Conservation (phyloP, 2,797 vertebrate species). For the Antennarius maculatus region DNA sequence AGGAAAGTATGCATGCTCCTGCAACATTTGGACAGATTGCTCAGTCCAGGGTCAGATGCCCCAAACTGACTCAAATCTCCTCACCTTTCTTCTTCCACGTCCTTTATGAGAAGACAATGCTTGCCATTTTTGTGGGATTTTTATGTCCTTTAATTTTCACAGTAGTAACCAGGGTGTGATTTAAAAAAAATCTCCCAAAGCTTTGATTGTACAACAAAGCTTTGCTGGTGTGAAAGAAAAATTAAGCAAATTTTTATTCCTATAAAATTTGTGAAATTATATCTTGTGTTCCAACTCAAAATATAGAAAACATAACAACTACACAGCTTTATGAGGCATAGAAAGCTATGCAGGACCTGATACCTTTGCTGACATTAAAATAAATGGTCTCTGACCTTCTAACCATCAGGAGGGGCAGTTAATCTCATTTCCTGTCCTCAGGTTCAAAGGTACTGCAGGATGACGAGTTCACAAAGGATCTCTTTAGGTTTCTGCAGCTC, state of each 20-base stretch:
- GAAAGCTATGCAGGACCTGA: conserved; percentile 49
- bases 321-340: conserved; percentile 56
- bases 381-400: conserved; percentile 34
- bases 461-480: conserved; percentile 96
- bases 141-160: conserved; percentile 42
- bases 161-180: conserved; percentile 66
- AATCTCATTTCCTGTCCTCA: conserved; percentile 72
- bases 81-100: conserved; percentile 21
- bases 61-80: conserved; percentile 57
- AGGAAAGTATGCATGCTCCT: conserved; percentile 80
- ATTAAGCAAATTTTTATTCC: conserved; percentile 61
- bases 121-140: conserved; percentile 69
- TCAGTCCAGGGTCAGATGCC: conserved; percentile 52
- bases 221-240: conserved; percentile 64
- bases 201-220: conserved; percentile 71
- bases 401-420: conserved; percentile 15
- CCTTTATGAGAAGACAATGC: conserved; percentile 63
- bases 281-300: conserved; percentile 33
- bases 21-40: conserved; percentile 60
- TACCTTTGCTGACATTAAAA: conserved; percentile 52
- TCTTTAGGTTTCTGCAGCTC: conserved; percentile 97
- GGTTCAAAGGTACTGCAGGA: conserved; percentile 99
- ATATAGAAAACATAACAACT: conserved; percentile 49
- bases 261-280: conserved; percentile 54
- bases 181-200: conserved; percentile 54